Percentiles rank a stretch among this genome's conserved stretches.
Conservation (phyloP, 1,140 invertebrate species). For the Dysdera silvatica region DNA sequence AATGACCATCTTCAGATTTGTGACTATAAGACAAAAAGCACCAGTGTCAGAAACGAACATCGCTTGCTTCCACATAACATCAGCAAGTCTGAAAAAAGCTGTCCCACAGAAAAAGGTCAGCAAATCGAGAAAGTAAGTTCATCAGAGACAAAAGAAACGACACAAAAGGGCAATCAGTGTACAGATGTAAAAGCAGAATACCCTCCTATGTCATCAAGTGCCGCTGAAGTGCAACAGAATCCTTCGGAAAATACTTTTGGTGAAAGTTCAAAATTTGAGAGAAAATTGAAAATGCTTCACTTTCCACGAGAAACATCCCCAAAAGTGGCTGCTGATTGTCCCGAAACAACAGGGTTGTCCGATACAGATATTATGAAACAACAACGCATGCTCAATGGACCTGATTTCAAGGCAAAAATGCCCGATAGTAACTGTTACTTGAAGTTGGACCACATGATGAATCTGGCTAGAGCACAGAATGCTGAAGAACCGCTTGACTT, state of each 20-base stretch:
- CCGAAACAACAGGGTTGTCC: slow-evolving; percentile 48
- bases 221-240: no score
- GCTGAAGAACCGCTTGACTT: slow-evolving; percentile 70
- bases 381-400: background rate
- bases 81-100: background rate
- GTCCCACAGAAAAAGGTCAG: background rate
- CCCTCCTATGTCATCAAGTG: no score
- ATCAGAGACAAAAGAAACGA: no score
- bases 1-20: slow-evolving; percentile 43
- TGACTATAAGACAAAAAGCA: background rate
- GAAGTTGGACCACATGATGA: background rate
- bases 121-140: background rate
- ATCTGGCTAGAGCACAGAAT: background rate
- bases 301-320: slow-evolving; percentile 29
- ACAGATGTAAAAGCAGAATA: no score
- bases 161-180: no score
- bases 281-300: slow-evolving; percentile 20
- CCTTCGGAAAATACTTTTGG: no score
- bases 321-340: slow-evolving; percentile 22
- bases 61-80: background rate
- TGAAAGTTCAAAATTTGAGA: no score
- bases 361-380: background rate
- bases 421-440: background rate
- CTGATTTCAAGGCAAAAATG: no score
- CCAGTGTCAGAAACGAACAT: background rate